A percentile compares a stretch with the other conserved stretches of the same genome.
Conservation (phyloP, 2,113 vertebrate genomes). For the Eublepharis macularius region DNA sequence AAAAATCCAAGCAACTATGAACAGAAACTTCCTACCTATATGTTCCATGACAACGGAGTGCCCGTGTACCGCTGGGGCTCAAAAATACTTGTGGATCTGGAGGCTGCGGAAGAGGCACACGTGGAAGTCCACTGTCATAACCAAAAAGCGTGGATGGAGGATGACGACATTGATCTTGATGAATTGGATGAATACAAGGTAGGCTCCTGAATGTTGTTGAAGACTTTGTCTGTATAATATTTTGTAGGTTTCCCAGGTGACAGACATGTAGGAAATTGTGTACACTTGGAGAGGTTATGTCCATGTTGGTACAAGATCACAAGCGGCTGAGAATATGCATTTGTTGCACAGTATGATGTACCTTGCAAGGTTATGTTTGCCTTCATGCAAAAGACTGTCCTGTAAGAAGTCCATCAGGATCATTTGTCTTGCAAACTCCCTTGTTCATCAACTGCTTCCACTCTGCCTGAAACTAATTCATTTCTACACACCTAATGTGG, state of each 20-base stretch:
- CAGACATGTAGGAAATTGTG: not conserved
- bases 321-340: no score
- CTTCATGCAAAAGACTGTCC: no score
- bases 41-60: not conserved
- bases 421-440: no score
- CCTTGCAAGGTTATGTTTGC: no score
- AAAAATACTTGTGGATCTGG: constrained; percentile 1
- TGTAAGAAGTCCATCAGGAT: no score
- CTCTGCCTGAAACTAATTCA: no score
- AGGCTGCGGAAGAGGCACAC: not conserved
- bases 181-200: not conserved
- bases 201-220: not conserved
- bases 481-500: no score
- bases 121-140: not conserved
- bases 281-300: not conserved
- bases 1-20: not conserved
- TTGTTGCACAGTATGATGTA: no score
- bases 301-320: no score
- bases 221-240: not conserved
- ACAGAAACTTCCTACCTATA: constrained; percentile 7
- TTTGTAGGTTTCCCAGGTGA: not conserved
- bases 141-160: not conserved
- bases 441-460: no score
- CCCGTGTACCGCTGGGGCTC: not conserved
- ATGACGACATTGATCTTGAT: not conserved